Base-by-base conservation (phyloP, 2,797 vertebrate genomes). In the Semaprochilodus insignis region DNA sequence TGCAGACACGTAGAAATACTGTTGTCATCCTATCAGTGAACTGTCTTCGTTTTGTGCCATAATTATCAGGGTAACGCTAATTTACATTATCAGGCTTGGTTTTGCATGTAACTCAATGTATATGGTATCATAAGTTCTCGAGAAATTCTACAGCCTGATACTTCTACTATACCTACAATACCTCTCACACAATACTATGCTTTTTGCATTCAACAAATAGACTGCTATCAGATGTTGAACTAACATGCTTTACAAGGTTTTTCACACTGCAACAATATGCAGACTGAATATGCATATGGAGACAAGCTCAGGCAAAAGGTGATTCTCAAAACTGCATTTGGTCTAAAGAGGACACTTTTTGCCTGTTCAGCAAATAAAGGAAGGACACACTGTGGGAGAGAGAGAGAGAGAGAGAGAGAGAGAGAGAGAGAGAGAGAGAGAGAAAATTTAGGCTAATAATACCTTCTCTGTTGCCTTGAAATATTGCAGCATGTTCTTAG, bases 381-480 rank as follows among this genome's bases (percentile, higher is more conserved):
- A 90, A 85, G 88, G 84, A 85, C 85, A 86, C 75, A 74, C 34
- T 17, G 67, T 82, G 77, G 84, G 83, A 62, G 23, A 54, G 70
- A 63, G 81, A 71, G 34, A 27, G 78, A 71, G 79, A 73, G 57
- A 62, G 52, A 76, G 36, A 67, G 48, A 76, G 60, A 71, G 57
- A 81, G 71, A 74, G 81, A 81, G 77, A 82, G 80, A 73, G 78
- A 79, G 79, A 80, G 55, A 62, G 40, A 76, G 36, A 48, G 48
- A 76, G 60, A 65, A 78, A 73, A 81, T 67, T 87, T 87, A 85
- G 59, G 78, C 77, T 88, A 87, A 85, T 77, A 85, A 85, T 85
- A 87, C 74, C 86, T 85, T 85, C 80, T 83, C 81, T 63, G 59
- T 88, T 84, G 80, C 89, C 89, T 90, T 90, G 89, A 88, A 88